phyloP scores from a whole-genome alignment of 2,888 invertebrate genomes.

The Drosophila kuntzei region DNA sequence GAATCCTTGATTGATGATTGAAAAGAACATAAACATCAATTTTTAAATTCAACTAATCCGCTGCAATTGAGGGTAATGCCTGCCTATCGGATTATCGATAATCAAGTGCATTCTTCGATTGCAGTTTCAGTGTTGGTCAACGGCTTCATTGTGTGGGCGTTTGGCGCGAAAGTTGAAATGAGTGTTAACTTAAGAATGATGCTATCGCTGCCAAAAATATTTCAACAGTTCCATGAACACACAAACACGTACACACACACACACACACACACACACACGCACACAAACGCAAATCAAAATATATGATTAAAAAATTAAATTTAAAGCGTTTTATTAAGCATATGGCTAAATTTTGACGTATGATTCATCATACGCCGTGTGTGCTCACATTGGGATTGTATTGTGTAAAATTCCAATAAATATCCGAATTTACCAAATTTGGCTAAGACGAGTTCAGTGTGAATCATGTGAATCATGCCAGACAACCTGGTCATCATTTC shows the following conservation, averaged over 20 bases:
- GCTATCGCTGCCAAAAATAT: constrained; percentile 22
- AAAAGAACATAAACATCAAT: neutral
- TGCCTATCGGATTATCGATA: constrained; percentile 27
- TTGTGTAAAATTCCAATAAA: constrained; percentile 32
- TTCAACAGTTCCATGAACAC: constrained; percentile 26
- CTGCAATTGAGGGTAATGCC: neutral
- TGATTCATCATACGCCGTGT: constrained; percentile 40
- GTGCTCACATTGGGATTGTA: constrained; percentile 11
- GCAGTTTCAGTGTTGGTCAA: constrained; percentile 40
- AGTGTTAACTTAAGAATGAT: neutral
- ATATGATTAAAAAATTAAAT: constrained; percentile 9
- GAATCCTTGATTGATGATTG: neutral
- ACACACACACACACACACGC: constrained; percentile 2
- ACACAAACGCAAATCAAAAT: constrained; percentile 2
- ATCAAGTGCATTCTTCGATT: constrained; percentile 13
- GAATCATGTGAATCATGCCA: constrained; percentile 40
- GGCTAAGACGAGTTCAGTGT: constrained; percentile 44
- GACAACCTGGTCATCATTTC: constrained; percentile 15
- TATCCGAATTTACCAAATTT: constrained; percentile 46
- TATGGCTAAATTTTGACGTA: constrained; percentile 26
- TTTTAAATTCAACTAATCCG: neutral
- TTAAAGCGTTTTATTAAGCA: constrained; percentile 22
- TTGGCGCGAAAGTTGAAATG: constrained; percentile 35
- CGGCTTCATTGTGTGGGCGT: constrained; percentile 6
- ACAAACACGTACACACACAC: constrained; percentile 1